These are phyloP conservation scores for Pocillopora grandis DNA, from an alignment of 92 coral and sea anemone genomes.

Conservation along the genomic window DNA sequence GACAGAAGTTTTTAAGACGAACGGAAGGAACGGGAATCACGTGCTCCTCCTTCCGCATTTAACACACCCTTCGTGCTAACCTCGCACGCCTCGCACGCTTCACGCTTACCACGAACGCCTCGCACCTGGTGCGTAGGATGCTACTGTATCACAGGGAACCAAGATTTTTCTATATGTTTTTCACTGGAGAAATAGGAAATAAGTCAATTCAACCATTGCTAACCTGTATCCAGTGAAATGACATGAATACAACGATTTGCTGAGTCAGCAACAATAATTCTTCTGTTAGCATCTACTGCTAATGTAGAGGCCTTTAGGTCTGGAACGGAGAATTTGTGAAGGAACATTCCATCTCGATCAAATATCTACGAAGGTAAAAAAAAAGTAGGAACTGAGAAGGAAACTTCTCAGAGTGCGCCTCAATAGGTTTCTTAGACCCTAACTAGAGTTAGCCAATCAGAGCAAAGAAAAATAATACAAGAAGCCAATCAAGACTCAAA, in stretches of 20 bases:
- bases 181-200: no score
- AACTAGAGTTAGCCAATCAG: not conserved
- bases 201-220: not conserved
- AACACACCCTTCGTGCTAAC: no score
- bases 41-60: no score
- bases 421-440: not conserved
- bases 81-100: no score
- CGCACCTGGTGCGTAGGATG: no score
- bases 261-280: slow-evolving; percentile 96
- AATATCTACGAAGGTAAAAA: slow-evolving; percentile 62
- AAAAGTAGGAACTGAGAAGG: no score
- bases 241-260: slow-evolving; percentile 98
- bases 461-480: not conserved
- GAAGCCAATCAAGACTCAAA: not conserved
- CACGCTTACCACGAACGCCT: no score
- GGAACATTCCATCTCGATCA: slow-evolving; percentile 98
- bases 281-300: slow-evolving; percentile 91
- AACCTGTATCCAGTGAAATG: slow-evolving; percentile 93
- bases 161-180: no score
- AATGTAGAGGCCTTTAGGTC: slow-evolving; percentile 96
- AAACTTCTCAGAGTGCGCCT: no score
- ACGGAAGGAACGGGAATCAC: no score
- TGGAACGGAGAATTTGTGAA: slow-evolving; percentile 88
- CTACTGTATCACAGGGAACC: no score
- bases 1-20: no score